phyloP scores from a whole-genome alignment of 2,888 invertebrate species.

The Oscheius myriophilus region DNA sequence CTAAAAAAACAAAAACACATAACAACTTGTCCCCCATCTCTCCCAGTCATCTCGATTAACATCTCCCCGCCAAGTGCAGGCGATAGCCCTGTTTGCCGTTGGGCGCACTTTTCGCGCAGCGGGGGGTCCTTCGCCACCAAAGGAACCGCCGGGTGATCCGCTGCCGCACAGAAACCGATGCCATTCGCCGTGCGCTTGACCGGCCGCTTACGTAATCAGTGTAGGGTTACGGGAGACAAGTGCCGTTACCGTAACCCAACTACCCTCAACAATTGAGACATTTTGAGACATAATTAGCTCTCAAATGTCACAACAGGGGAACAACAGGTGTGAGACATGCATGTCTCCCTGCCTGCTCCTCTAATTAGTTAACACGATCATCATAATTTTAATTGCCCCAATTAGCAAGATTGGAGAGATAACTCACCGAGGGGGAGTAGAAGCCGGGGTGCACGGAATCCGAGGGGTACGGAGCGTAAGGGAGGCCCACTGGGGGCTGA shows the following conservation, averaged over 20 bases:
- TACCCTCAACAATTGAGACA: not conserved
- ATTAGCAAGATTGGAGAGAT: too few species aligned
- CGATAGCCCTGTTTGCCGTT: conserved; percentile 2
- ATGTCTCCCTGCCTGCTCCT: too few species aligned
- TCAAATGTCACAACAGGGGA: not conserved
- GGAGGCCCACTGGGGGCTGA: not conserved
- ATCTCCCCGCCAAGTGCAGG: not conserved
- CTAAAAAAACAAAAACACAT: too few species aligned
- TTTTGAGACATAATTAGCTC: not conserved
- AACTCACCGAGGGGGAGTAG: conserved; percentile 17
- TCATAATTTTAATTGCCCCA: conserved; percentile 2
- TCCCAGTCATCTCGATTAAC: too few species aligned
- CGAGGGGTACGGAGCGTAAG: conserved; percentile 1
- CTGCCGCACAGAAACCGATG: conserved; percentile 4
- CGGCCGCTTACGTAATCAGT: not conserved
- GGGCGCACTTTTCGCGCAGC: conserved; percentile 7
- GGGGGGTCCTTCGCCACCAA: not conserved
- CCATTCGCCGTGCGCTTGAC: conserved; percentile 12
- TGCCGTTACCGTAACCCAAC: not conserved
- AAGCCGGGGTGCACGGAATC: conserved; percentile 5
- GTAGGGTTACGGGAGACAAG: too few species aligned
- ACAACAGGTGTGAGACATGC: conserved; percentile 4
- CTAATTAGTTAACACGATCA: not conserved
- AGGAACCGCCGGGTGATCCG: conserved; percentile 1
- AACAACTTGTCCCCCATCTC: too few species aligned